These are phyloP conservation scores for Napeogenes sylphis DNA, from an alignment of 2,888 invertebrate species.

Conservation along the genomic window DNA sequence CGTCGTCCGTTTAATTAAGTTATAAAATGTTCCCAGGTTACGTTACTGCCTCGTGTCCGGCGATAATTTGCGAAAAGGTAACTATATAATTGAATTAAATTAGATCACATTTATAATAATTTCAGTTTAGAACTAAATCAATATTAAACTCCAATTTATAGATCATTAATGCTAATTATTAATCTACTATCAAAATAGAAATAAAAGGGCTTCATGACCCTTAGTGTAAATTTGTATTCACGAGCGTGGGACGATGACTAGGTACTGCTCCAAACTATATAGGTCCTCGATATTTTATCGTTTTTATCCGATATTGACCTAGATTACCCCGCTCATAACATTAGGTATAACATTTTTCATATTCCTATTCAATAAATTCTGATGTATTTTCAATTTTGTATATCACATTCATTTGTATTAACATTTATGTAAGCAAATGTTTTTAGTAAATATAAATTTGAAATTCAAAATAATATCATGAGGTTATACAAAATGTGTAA, in stretches of 20 bases:
- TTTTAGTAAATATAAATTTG: too few species aligned
- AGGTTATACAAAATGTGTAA: conserved; percentile 9
- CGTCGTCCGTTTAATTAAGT: conserved; percentile 44
- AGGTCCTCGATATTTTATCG: conserved; percentile 32
- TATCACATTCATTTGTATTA: not conserved
- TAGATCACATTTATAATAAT: conserved; percentile 9
- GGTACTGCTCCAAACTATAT: conserved; percentile 30
- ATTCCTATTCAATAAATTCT: conserved; percentile 4
- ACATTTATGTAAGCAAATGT: too few species aligned
- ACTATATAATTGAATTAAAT: conserved; percentile 37
- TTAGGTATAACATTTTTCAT: conserved; percentile 8
- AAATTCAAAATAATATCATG: too few species aligned
- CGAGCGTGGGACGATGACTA: conserved; percentile 36
- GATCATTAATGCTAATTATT: not conserved
- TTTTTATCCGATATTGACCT: conserved; percentile 32
- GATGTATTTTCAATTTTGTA: not conserved
- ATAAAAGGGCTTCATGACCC: conserved; percentile 15
- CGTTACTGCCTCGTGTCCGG: conserved; percentile 57
- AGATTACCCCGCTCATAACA: conserved; percentile 24
- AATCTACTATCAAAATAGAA: conserved; percentile 5
- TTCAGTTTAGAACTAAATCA: not conserved
- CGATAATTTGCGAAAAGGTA: conserved; percentile 72
- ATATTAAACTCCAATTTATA: too few species aligned
- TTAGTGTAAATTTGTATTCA: conserved; percentile 66
- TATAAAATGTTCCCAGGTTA: conserved; percentile 64